These are phyloP conservation scores for Aptenodytes patagonicus DNA, from an alignment of 2,113 vertebrate genomes.

Conservation along the genomic window DNA sequence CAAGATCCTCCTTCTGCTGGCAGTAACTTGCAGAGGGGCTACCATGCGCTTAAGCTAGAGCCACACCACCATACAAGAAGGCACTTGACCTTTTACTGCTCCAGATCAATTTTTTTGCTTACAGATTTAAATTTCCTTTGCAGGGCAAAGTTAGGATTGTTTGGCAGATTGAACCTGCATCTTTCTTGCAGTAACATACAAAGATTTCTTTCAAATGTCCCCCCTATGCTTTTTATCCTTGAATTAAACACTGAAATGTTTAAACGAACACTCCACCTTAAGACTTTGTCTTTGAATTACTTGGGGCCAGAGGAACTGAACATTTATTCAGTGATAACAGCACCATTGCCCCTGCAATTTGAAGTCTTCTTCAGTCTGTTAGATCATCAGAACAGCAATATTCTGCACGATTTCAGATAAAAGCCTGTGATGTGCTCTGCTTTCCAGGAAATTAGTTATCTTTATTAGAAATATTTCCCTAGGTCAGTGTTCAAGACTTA, in stretches of 20 bases:
- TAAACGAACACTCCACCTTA: neutral
- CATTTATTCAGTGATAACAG: neutral
- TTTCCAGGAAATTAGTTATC: conserved; percentile 46
- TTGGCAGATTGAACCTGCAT: neutral
- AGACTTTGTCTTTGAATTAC: neutral
- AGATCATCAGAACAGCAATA: conserved; percentile 16
- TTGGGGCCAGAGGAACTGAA: neutral
- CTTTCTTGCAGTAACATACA: neutral
- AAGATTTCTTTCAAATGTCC: neutral
- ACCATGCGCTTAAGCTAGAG: neutral
- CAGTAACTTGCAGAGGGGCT: neutral
- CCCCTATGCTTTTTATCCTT: neutral
- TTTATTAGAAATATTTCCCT: conserved; percentile 52
- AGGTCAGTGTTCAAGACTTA: conserved; percentile 39
- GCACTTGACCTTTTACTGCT: neutral
- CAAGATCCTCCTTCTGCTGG: neutral
- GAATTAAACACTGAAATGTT: neutral
- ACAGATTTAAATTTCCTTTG: neutral
- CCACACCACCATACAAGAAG: neutral
- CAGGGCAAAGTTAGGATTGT: neutral
- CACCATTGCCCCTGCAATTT: neutral
- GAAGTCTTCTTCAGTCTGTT: neutral
- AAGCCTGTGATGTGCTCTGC: conserved; percentile 12
- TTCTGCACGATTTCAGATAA: conserved; percentile 20
- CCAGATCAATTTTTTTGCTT: neutral